Evolutionary conservation across 2,888 invertebrate genomes (phyloP).

Genomic region (Zonitis immaculata): DNA sequence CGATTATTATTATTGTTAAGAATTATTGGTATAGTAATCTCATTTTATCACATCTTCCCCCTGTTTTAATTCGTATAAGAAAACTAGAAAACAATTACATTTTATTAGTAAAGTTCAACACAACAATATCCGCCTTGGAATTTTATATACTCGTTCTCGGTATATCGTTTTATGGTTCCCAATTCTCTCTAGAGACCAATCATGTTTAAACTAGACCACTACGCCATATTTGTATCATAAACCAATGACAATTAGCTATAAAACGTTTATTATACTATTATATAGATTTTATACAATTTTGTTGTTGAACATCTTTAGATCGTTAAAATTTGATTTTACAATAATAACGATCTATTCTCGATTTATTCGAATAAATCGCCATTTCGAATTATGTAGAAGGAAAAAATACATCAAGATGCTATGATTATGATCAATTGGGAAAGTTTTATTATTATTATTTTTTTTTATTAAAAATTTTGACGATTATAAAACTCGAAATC

Average conservation of each 20-base stretch:
- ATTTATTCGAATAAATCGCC: neutral
- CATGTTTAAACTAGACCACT: constrained; percentile 47
- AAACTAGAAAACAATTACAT: constrained; percentile 40
- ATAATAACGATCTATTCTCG: neutral
- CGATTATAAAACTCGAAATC: neutral
- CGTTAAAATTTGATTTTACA: constrained; percentile 22
- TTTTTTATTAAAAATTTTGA: neutral
- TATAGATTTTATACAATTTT: constrained; percentile 20
- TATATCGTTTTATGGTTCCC: constrained; percentile 42
- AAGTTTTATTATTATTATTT: no score
- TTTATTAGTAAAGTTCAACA: constrained; percentile 39
- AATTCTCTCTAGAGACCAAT: constrained; percentile 45
- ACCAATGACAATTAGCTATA: constrained; percentile 51
- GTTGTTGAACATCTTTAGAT: constrained; percentile 36
- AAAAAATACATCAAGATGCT: constrained; percentile 14
- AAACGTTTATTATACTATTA: constrained; percentile 47
- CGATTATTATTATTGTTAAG: neutral
- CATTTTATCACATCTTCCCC: neutral
- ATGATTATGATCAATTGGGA: neutral
- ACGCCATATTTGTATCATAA: constrained; percentile 50
- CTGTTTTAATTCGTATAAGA: neutral
- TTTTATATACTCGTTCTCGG: constrained; percentile 35
- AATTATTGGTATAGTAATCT: neutral
- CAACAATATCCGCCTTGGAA: constrained; percentile 35
- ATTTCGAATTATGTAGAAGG: neutral